Evolutionary conservation across 1,140 invertebrate species (phyloP), one percentile per base, ranked within the genome.

Genomic region (Hypothenemus hampei): DNA sequence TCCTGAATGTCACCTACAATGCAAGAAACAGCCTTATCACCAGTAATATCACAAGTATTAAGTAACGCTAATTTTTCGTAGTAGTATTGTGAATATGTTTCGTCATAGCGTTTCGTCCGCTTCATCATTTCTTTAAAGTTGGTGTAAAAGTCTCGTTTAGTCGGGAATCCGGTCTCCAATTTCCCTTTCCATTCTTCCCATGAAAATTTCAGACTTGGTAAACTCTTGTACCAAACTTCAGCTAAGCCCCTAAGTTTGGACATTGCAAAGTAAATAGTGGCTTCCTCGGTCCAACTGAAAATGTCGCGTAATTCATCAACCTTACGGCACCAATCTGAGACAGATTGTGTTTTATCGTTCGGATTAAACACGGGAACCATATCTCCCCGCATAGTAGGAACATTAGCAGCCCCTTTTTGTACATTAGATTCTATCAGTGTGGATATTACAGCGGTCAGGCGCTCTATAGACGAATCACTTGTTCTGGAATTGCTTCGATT

Each of bases 101-200:
- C 59, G 1, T 55, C 26, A 6, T 6, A 8, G 8, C 44, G 15
- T 45, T 54, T 61, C 10, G 11, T 22, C n/a, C 56, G 19, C 5
- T 23, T 18, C 11, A 66, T 36, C 66, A 68, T 66, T 45, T 62
- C 59, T 11, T 47, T 47, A n/a, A 68, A 50, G 3, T 64, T 43
- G 15, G 59, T 57, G 3, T 60, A 49, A 50, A 61, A 68, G 20
- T 68, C 58, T 8, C 61, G 41, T 3, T 39, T 43, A 41, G 35
- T 41, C 2, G 65, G 64, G 57, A 71, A 71, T 4, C 62, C 64
- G 15, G 54, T 51, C 18, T 58, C 23, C 22, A 72, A 26, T 49
- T 67, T 68, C 7, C 39, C 41, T 47, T 70, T 70, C 64, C 65
- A 70, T 43, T 72, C 64, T 4, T n/a, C n/a, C 69, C 69, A 70